Evolutionary conservation across 1,140 invertebrate species (phyloP), one percentile per base, ranked within the genome.

Genomic region (Drosophila ficusphila): DNA sequence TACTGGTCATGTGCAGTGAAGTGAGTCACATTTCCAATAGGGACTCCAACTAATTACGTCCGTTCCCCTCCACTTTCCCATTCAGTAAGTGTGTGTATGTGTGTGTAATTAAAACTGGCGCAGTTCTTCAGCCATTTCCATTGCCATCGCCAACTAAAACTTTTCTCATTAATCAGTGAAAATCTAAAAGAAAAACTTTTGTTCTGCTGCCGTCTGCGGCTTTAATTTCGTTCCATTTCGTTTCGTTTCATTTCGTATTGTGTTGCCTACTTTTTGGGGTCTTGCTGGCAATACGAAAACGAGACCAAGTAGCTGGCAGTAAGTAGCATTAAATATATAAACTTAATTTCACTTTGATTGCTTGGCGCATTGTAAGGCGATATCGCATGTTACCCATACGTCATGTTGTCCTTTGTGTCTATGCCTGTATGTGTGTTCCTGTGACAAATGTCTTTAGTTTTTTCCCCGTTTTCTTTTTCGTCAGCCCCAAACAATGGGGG

Each of bases 91-190:
- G 9, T 34, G 34, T 64, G 56, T 56, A 57, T 79, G 68, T 79
- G 52, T 81, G 73, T 81, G 81, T 86, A 86, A 86, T 86, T 86
- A 86, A 86, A 86, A 86, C 82, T 86, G 81, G 62, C 73, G 77
- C 77, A 82, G 73, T 82, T 77, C 64, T 52, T 72, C 46, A 48
- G 56, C 58, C 52, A 72, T 83, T 83, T 57, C 53, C 62, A 82
- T 51, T 67, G 52, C 69, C 54, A 52, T 62, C 61, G 79, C 82
- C 76, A 75, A 81, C 67, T 72, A 81, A 85, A 89, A 89, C 79
- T 89, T 89, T 89, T 89, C 79, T 89, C 85, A 89, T 89, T 89
- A 89, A 89, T 89, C 85, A 89, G 85, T 81, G 85, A 82, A 88
- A 89, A 88, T 88, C 83, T 89, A 88, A 79, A 89, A 89, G 79